Base-by-base conservation (phyloP, 2,888 invertebrate species). In the Esperia sulphurella region DNA sequence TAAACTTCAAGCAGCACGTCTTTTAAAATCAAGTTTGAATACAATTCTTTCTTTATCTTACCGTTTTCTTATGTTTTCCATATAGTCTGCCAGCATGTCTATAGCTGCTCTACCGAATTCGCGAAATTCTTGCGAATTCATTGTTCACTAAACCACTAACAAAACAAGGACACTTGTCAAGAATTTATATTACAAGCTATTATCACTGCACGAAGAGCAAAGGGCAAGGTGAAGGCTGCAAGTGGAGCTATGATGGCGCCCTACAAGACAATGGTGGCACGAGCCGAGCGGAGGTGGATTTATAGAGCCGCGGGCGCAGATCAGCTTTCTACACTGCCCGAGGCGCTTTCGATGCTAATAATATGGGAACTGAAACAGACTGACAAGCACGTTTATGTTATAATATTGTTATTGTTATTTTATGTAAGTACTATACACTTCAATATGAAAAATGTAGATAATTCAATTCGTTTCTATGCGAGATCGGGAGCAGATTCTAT, bases 1-100 rank as follows among this genome's bases (percentile, higher is more conserved):
- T 33, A 9, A 33, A 5, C 30, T 8, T 45, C 45, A 28, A 29
- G 49, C 48, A 47, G 47, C 41, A 12, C n/a, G n/a, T n/a, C n/a
- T n/a, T n/a, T n/a, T n/a, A n/a, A n/a, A n/a, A n/a, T n/a, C n/a
- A n/a, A n/a, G n/a, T n/a, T n/a, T n/a, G n/a, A 21, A 21, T 21
- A 3, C 21, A 21, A 21, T 5, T 3, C 5, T 21, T 21, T 21
- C 21, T 3, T 46, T 31, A 43, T 41, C 90, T 78, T 87, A 94
- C 93, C 93, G 93, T 57, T 95, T 94, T 65, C 96, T 92, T 55
- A 98, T 94, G 61, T 92, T 95, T 58, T 97, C 95, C 57, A 94
- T 89, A 78, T 98, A 98, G 77, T 98, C 94, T n/a, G 96, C 96
- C 30, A 98, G 92, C 70, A 96, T 95, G 78, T 98, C 97, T 54